Base-by-base conservation (phyloP, 2,888 invertebrate genomes). In the Hoplodrina ambigua region DNA sequence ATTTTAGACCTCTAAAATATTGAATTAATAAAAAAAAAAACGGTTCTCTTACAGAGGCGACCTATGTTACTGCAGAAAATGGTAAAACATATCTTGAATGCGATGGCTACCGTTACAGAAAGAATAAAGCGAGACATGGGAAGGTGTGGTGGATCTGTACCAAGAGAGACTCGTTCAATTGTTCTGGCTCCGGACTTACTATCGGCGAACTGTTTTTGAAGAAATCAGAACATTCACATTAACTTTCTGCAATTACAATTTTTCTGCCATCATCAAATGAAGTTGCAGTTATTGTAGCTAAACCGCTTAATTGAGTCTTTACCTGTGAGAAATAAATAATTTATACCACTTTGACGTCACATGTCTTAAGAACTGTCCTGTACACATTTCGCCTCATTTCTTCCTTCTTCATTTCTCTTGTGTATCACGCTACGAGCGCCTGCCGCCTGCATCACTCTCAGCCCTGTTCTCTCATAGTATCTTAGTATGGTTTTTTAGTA, bases 71-170 rank as follows among this genome's bases (percentile, higher is more conserved):
- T n/a, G 65, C 68, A 53, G 25, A 55, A 19, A 56, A 50, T 13
- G 80, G 82, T 25, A 78, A 54, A 70, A 50, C 53, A 3, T 75
- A 71, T 52, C 58, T 69, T 6, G 59, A 49, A 33, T 72, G 56
- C 3, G 78, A 75, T n/a, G 80, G 83, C 4, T 78, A 82, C 41
- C 59, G 62, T 4, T 82, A 82, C 54, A 75, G 80, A 55, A 82
- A 60, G 20, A 82, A 82, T n/a, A 72, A 57, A 30, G 46, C 37
- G 7, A 55, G 60, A 4, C 66, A 68, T 11, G 50, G 41, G 6
- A 84, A 81, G 72, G 56, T 68, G 0, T 85, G 84, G 82, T 85
- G 85, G 85, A 59, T 80, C 1, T 85, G 85, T 49, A 72, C 62
- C 10, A 68, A 71, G 6, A 72, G 82, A 55, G 20, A 58, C 6